Evolutionary conservation across 2,797 vertebrate species (phyloP), one percentile per base, ranked within the genome.

Genomic region (Amniataba percoides): DNA sequence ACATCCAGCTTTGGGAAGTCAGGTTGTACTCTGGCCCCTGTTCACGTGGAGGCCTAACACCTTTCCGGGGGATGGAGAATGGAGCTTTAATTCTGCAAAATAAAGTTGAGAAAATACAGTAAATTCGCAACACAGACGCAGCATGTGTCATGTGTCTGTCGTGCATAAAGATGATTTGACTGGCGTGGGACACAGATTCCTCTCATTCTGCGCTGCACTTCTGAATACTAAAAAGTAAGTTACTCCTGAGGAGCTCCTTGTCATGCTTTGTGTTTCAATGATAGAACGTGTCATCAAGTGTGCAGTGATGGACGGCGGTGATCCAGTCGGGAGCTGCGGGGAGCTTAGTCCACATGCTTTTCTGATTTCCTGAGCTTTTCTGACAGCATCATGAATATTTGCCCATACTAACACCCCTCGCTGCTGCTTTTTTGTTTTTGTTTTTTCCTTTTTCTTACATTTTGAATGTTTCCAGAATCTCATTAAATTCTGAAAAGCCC

Each of bases 361-460:
- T 70, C 80, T 89, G 87, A 89, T 90, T 92, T 90, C 74, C 82
- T 84, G 79, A 91, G 82, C 67, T 60, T 60, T 51, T 78, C 74
- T 87, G 90, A 91, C 89, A 89, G 90, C 68, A 49, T 65, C 87
- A 87, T 87, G 88, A 90, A 90, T 91, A 88, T 89, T 87, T 88
- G 68, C 75, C 59, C 10, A 5, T 18, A 64, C 68, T 53, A 78
- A 81, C 74, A 85, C 51, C 59, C 74, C 39, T 76, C 80, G 64
- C 74, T 64, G 74, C 58, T 36, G 69, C 42, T 34, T 72, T 59
- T 27, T 55, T 25, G 1, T 52, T 46, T 64, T 58, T 23, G 27
- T 72, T 59, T 27, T 55, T 25, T 1, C 46, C 42, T 64, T 58
- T 23, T 67, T 60, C 8, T 36, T 36, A 36, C 10, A 34, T 45